Conservation (phyloP, 2,888 invertebrate species). For the Melipona bicolor region DNA sequence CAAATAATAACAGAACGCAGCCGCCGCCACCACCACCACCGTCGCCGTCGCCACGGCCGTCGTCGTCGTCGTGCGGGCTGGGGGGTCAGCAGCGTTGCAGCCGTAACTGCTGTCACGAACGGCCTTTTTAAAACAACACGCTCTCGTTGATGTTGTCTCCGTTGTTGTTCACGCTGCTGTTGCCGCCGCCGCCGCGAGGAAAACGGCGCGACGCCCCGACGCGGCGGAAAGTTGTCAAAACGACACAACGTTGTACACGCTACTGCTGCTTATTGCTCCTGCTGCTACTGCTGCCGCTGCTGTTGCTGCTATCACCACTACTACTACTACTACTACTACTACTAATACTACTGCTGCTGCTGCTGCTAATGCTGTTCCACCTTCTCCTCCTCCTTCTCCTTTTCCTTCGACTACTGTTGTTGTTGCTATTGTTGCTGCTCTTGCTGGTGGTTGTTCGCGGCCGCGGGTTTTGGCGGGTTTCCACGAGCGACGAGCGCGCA, state of each 20-base stretch:
- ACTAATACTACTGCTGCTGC: slow-evolving; percentile 20
- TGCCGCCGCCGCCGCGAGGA: slow-evolving; percentile 65
- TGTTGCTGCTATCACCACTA: slow-evolving; percentile 8
- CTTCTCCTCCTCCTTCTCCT: slow-evolving; percentile 51
- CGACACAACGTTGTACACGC: slow-evolving; percentile 56
- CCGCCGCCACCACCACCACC: slow-evolving; percentile 65
- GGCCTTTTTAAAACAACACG: slow-evolving; percentile 38
- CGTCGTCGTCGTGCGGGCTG: slow-evolving; percentile 52
- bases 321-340: slow-evolving; percentile 32
- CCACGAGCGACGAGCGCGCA: slow-evolving; percentile 73
- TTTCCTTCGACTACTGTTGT: slow-evolving; percentile 42
- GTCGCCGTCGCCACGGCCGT: slow-evolving; percentile 57
- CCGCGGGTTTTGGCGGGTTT: slow-evolving; percentile 81
- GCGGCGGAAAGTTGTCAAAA: slow-evolving; percentile 58
- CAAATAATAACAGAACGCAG: slow-evolving; percentile 82
- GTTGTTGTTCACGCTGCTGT: slow-evolving; percentile 44
- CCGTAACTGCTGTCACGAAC: slow-evolving; percentile 41
- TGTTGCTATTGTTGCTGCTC: slow-evolving; percentile 53
- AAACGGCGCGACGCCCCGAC: slow-evolving; percentile 66
- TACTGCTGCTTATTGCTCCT: slow-evolving; percentile 21
- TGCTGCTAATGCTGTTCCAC: slow-evolving; percentile 40
- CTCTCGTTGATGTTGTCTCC: slow-evolving; percentile 37
- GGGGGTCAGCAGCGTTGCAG: slow-evolving; percentile 49
- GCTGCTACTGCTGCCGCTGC: slow-evolving; percentile 11
- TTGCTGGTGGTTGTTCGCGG: slow-evolving; percentile 71